These are phyloP conservation scores for Stenichneumon culpator DNA, from an alignment of 2,888 invertebrate species.

Conservation along the genomic window DNA sequence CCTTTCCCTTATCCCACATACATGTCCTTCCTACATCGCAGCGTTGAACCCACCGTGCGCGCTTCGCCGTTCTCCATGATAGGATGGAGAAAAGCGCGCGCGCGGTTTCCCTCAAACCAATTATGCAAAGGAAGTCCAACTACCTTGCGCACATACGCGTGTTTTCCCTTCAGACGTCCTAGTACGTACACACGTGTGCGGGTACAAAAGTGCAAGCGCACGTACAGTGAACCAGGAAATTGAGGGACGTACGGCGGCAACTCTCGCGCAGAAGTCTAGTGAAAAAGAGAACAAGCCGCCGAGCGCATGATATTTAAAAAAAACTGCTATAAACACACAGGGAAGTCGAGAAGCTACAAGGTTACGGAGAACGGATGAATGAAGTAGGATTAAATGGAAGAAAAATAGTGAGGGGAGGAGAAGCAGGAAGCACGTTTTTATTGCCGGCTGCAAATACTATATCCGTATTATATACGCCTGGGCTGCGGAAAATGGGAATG, in stretches of 20 bases:
- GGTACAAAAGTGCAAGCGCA: slow-evolving; percentile 25
- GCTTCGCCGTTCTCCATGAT: slow-evolving; percentile 5
- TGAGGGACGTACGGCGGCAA: slow-evolving; percentile 36
- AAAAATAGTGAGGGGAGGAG: slow-evolving; percentile 23
- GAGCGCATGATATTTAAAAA: slow-evolving; percentile 9
- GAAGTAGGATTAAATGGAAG: slow-evolving; percentile 41
- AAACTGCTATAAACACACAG: slow-evolving; percentile 11
- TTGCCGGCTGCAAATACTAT: slow-evolving; percentile 21
- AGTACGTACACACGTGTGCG: background rate
- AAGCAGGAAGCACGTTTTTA: slow-evolving; percentile 45
- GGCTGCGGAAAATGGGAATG: slow-evolving; percentile 34
- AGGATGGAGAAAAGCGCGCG: slow-evolving; percentile 23
- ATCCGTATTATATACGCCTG: slow-evolving; percentile 8
- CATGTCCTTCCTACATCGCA: background rate
- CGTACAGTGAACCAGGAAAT: slow-evolving; percentile 65
- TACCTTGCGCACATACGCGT: slow-evolving; percentile 22
- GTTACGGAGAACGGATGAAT: slow-evolving; percentile 38
- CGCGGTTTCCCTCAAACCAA: slow-evolving; percentile 51
- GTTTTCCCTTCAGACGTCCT: slow-evolving; percentile 38
- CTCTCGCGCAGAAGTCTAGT: background rate
- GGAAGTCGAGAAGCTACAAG: background rate
- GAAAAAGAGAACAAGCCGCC: background rate
- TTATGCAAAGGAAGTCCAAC: slow-evolving; percentile 66
- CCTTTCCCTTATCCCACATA: background rate
- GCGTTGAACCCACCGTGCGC: background rate